These are phyloP conservation scores for Parapsyche elsis DNA, from an alignment of 1,140 invertebrate genomes.

Conservation along the genomic window DNA sequence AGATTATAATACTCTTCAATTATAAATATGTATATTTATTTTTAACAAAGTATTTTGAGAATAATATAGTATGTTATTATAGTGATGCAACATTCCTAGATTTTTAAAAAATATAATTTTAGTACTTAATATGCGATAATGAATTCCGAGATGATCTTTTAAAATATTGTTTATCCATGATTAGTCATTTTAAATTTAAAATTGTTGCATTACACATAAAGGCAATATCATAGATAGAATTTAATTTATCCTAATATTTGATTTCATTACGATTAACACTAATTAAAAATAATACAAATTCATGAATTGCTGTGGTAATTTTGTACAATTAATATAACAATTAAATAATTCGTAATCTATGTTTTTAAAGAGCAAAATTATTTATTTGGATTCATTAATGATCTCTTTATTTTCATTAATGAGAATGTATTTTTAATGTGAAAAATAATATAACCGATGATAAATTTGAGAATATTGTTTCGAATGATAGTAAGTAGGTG, in stretches of 20 bases:
- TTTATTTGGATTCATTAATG: background rate
- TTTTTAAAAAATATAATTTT: background rate
- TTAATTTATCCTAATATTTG: background rate
- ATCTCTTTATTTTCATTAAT: constrained; percentile 2
- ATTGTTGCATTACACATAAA: background rate
- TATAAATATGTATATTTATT: constrained; percentile 26
- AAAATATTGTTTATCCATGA: background rate
- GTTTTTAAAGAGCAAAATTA: background rate
- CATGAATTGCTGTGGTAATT: constrained; percentile 15
- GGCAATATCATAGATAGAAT: background rate
- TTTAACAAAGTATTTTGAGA: constrained; percentile 2
- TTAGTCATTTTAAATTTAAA: background rate
- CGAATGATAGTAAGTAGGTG: constrained; percentile 37
- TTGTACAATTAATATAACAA: constrained; percentile 13
- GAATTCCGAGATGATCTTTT: too few species aligned
- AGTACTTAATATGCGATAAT: background rate
- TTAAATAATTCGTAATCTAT: background rate
- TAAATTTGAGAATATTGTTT: constrained; percentile 24
- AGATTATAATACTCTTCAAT: constrained; percentile 21
- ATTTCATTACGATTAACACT: background rate
- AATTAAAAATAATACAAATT: background rate
- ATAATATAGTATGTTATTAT: constrained; percentile 22
- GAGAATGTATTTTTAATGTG: background rate
- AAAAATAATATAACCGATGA: background rate
- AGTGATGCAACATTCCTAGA: constrained; percentile 25